Evolutionary conservation across 2,888 invertebrate species (phyloP).

Genomic region (Drosophila nr. perissopoda): DNA sequence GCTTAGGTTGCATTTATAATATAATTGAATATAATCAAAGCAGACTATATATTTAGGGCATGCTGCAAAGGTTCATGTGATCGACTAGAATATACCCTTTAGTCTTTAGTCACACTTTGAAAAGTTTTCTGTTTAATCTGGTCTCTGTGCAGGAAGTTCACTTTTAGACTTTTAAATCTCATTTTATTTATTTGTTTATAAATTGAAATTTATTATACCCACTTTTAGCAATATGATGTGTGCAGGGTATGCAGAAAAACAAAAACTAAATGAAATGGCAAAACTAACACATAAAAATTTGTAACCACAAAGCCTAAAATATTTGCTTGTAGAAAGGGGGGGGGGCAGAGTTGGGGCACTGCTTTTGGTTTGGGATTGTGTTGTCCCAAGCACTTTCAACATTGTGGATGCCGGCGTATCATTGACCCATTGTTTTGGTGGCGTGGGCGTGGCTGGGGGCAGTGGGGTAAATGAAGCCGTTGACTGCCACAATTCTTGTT

Average conservation of each 20-base stretch:
- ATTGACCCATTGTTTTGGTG: constrained; percentile 67
- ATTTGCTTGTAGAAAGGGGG: constrained; percentile 15
- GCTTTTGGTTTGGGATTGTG: constrained; percentile 12
- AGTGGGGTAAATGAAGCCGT: constrained; percentile 64
- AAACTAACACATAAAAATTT: constrained; percentile 75
- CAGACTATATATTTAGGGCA: neutral
- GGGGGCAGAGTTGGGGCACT: neutral
- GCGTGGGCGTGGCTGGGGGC: constrained; percentile 34
- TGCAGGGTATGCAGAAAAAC: constrained; percentile 34
- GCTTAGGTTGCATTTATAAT: neutral
- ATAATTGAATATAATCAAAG: neutral
- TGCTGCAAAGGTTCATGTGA: neutral
- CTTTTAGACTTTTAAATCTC: neutral
- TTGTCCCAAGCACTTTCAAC: neutral
- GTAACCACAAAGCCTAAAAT: constrained; percentile 63
- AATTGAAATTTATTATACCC: neutral
- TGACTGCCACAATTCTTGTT: constrained; percentile 51
- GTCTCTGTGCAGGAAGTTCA: neutral
- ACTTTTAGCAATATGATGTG: neutral
- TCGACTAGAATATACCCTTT: neutral
- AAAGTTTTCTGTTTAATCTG: neutral
- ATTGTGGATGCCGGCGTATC: constrained; percentile 38
- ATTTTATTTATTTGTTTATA: neutral
- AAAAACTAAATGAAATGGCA: constrained; percentile 64
- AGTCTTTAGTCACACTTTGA: neutral